Conservation (phyloP, 1,140 invertebrate genomes). For the Ectropis grisescens region DNA sequence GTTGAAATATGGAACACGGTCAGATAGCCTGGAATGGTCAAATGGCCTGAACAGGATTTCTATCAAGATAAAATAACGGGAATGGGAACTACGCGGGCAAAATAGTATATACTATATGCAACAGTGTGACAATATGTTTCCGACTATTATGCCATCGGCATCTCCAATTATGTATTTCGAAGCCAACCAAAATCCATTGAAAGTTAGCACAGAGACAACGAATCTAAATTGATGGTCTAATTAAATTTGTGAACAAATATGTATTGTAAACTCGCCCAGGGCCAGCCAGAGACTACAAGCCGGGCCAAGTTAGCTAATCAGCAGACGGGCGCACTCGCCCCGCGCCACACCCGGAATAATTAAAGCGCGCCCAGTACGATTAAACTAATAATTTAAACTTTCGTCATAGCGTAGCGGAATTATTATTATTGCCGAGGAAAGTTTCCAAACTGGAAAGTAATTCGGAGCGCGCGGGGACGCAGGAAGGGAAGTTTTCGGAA, state of each 20-base stretch:
- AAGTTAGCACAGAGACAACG: no score
- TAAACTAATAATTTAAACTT: conserved; percentile 68
- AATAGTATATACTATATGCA: no score
- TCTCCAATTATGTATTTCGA: no score
- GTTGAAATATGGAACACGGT: no score
- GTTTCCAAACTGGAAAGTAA: conserved; percentile 57
- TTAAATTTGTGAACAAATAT: conserved; percentile 26
- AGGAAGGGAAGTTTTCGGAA: conserved; percentile 34
- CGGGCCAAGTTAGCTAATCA: conserved; percentile 23
- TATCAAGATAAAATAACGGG: no score
- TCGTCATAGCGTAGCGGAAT: conserved; percentile 53
- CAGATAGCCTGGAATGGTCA: no score
- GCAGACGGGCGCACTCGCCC: conserved; percentile 10
- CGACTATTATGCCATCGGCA: no score
- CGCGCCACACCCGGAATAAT: conserved; percentile 27
- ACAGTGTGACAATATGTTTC: no score
- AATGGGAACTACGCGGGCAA: no score
- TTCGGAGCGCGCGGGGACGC: conserved; percentile 30
- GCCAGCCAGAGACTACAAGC: conserved; percentile 11
- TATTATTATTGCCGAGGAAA: conserved; percentile 58
- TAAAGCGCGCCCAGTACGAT: conserved; percentile 51
- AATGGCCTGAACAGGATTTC: no score
- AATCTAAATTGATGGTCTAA: conserved; percentile 26
- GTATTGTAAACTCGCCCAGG: no score
- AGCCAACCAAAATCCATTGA: no score